These are phyloP conservation scores for Staurois parvus DNA, from an alignment of 2,797 vertebrate species.

Conservation along the genomic window DNA sequence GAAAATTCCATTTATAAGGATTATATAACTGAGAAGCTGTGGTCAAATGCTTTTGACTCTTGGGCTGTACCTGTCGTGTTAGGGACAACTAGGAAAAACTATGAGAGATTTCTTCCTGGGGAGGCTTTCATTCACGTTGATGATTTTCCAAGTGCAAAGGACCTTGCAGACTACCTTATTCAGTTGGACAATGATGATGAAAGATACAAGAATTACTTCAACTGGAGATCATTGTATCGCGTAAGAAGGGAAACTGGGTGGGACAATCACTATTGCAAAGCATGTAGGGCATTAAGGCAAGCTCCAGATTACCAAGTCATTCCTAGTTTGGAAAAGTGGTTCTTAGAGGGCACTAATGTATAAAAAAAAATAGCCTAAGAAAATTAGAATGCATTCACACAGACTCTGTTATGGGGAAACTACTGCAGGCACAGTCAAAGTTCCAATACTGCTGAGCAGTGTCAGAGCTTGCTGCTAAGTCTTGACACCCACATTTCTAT, in stretches of 20 bases:
- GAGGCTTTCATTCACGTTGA: conserved; percentile 49
- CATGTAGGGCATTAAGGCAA: conserved; percentile 8
- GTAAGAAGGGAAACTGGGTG: conserved; percentile 22
- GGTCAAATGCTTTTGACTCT: conserved; percentile 14
- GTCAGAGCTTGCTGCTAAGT: too few relatives aligned
- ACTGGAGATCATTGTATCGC: conserved; percentile 28
- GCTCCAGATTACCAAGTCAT: conserved; percentile 19
- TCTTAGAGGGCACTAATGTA: not conserved
- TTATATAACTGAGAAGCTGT: conserved; percentile 48
- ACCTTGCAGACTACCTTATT: conserved; percentile 28
- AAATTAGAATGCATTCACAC: too few relatives aligned
- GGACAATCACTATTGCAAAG: conserved; percentile 29
- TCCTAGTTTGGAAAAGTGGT: conserved; percentile 18
- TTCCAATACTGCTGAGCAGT: too few relatives aligned
- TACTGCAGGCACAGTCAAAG: too few relatives aligned
- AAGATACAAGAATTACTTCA: conserved; percentile 37
- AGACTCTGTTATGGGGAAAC: too few relatives aligned
- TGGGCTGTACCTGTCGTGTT: conserved; percentile 41
- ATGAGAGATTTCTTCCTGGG: conserved; percentile 40
- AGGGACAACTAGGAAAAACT: conserved; percentile 34
- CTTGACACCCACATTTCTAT: too few relatives aligned
- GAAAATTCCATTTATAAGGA: conserved; percentile 40
- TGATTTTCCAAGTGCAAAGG: conserved; percentile 38
- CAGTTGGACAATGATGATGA: conserved; percentile 45
- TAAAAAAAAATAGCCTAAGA: not conserved